A percentile compares a stretch with the other conserved stretches of the same genome.
These are phyloP conservation scores for Drosophila hamatofila DNA, from an alignment of 2,888 invertebrate species.

Conservation along the genomic window DNA sequence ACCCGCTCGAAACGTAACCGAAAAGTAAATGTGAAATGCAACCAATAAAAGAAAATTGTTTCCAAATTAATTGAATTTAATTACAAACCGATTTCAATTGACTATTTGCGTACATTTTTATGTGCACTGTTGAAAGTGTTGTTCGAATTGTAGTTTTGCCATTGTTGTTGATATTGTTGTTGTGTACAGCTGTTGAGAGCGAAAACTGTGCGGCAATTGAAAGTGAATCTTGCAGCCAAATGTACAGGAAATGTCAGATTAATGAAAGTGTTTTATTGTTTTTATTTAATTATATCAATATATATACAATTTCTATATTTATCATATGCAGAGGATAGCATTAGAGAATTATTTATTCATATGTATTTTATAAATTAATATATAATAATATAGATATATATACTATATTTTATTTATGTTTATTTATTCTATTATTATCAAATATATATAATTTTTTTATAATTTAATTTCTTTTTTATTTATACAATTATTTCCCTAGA, in stretches of 20 bases:
- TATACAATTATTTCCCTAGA: not conserved
- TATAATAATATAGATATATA: not conserved
- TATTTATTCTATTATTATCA: not conserved
- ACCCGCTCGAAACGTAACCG: conserved; percentile 28
- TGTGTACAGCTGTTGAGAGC: conserved; percentile 3
- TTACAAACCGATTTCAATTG: not conserved
- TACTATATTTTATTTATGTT: too few species aligned
- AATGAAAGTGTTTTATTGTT: not conserved
- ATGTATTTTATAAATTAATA: not conserved
- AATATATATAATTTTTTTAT: not conserved
- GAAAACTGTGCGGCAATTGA: conserved; percentile 29
- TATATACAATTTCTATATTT: not conserved
- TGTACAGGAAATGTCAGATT: not conserved
- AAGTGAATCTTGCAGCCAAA: conserved; percentile 38
- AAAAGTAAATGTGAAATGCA: conserved; percentile 45
- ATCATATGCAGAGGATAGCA: too few species aligned
- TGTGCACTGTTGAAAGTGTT: not conserved
- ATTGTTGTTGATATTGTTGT: not conserved
- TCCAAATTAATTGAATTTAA: not conserved
- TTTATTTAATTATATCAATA: not conserved
- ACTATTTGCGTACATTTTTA: conserved; percentile 2
- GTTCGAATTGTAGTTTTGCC: not conserved
- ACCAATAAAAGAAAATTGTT: conserved; percentile 28
- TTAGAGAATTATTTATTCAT: not conserved
- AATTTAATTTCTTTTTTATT: not conserved